Evolutionary conservation across 2,888 invertebrate genomes (phyloP).

Genomic region (Cenopis cana): DNA sequence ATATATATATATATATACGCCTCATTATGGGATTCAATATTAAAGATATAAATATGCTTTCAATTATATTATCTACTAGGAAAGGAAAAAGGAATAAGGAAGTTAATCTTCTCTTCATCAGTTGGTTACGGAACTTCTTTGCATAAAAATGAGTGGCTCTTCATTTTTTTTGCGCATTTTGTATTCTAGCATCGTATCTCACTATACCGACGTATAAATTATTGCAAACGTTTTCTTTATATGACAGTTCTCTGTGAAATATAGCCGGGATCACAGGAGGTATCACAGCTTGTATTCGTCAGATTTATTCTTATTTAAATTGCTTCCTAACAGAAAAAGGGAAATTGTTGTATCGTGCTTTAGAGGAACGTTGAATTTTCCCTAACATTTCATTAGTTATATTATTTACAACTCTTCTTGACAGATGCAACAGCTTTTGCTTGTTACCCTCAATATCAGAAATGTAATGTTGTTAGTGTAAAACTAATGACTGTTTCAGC

Average conservation of each 20-base stretch:
- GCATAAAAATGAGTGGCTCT: background rate
- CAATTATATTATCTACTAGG: background rate
- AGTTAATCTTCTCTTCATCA: background rate
- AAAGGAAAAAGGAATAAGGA: background rate
- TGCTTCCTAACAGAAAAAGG: background rate
- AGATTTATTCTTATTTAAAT: constrained; percentile 24
- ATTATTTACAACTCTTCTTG: too few relatives aligned
- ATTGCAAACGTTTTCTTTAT: constrained; percentile 49
- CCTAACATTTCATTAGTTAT: too few relatives aligned
- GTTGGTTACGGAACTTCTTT: constrained; percentile 1
- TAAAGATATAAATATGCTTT: background rate
- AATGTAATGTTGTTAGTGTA: too few relatives aligned
- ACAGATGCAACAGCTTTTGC: too few relatives aligned
- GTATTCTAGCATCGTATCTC: constrained; percentile 45
- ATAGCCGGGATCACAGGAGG: constrained; percentile 41
- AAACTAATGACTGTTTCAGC: too few relatives aligned
- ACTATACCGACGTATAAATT: constrained; percentile 45
- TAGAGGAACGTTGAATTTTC: background rate
- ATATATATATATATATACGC: too few relatives aligned
- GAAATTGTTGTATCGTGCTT: background rate
- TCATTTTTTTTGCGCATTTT: constrained; percentile 32
- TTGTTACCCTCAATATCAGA: too few relatives aligned
- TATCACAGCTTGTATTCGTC: constrained; percentile 18
- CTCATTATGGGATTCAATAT: too few relatives aligned
- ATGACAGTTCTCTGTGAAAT: constrained; percentile 46